Percentiles rank a stretch among this genome's conserved stretches.
These are phyloP conservation scores for Lineus longissimus DNA, from an alignment of 1,140 invertebrate genomes.

Conservation along the genomic window DNA sequence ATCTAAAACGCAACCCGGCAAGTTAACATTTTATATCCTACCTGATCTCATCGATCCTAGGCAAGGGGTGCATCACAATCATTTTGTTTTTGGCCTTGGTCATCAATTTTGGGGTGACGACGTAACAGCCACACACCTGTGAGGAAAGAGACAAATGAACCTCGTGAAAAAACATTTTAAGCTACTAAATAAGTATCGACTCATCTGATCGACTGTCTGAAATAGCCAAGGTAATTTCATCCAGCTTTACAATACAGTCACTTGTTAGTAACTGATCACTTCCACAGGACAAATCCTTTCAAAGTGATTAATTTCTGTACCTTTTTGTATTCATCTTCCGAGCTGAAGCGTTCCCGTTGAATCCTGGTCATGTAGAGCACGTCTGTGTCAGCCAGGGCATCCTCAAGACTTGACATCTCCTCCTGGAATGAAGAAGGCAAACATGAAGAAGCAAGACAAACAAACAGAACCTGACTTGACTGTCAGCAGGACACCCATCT, in stretches of 20 bases:
- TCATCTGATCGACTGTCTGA: too few relatives aligned
- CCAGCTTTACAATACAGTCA: too few relatives aligned
- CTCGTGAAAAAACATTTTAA: neutral
- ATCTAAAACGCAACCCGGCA: too few relatives aligned
- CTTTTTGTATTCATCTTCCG: constrained; percentile 80
- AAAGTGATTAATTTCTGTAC: too few relatives aligned
- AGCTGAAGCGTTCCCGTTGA: constrained; percentile 87
- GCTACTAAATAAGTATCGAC: too few relatives aligned
- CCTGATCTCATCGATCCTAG: constrained; percentile 89
- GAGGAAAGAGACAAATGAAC: constrained; percentile 35
- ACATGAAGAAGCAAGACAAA: neutral
- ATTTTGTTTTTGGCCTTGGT: constrained; percentile 83
- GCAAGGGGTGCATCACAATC: constrained; percentile 97
- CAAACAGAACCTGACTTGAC: too few relatives aligned
- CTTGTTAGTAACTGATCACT: too few relatives aligned
- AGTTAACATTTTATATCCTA: constrained; percentile 20
- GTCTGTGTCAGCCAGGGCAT: constrained; percentile 86
- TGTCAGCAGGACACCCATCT: too few relatives aligned
- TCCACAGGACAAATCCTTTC: too few relatives aligned
- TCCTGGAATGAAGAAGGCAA: constrained; percentile 50
- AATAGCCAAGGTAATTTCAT: too few relatives aligned
- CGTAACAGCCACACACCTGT: constrained; percentile 80
- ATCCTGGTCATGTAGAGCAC: constrained; percentile 98
- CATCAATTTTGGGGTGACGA: constrained; percentile 93
- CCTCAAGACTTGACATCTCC: constrained; percentile 69